Percentiles rank a stretch among this genome's conserved stretches.
These are phyloP conservation scores for Tubulanus polymorphus DNA, from an alignment of 2,888 invertebrate species.

Conservation along the genomic window DNA sequence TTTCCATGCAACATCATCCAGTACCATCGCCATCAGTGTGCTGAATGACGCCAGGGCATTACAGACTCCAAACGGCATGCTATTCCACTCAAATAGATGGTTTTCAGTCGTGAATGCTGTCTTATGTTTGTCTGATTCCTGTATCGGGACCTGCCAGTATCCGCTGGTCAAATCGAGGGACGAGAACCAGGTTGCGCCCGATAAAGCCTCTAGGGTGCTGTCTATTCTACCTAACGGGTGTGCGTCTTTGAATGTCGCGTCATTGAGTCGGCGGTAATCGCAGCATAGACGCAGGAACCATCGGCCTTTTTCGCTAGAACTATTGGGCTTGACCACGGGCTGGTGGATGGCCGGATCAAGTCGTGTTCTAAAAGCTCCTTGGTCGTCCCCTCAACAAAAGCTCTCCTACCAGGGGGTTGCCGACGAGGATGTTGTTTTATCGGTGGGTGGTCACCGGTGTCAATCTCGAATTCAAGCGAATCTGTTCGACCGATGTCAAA, in stretches of 20 bases:
- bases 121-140: background rate
- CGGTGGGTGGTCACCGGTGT: background rate
- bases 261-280: slow-evolving; percentile 3
- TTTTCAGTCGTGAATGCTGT: slow-evolving; percentile 1
- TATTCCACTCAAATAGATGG: background rate
- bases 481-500: background rate
- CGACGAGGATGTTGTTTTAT: background rate
- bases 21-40: no score
- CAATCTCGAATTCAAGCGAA: background rate
- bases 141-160: slow-evolving; percentile 16
- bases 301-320: background rate
- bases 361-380: background rate
- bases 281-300: slow-evolving; percentile 4
- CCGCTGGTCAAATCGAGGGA: slow-evolving; percentile 10
- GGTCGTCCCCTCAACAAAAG: background rate
- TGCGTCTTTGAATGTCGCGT: background rate
- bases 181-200: slow-evolving; percentile 3
- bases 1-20: background rate
- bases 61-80: slow-evolving; percentile 2
- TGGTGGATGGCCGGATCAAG: background rate
- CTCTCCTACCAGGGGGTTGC: background rate
- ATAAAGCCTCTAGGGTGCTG: background rate
- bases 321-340: slow-evolving; percentile 1
- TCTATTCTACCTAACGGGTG: background rate
- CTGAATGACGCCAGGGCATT: no score